Base-by-base conservation (phyloP, 2,113 vertebrate genomes). In the Solenodon paradoxus region DNA sequence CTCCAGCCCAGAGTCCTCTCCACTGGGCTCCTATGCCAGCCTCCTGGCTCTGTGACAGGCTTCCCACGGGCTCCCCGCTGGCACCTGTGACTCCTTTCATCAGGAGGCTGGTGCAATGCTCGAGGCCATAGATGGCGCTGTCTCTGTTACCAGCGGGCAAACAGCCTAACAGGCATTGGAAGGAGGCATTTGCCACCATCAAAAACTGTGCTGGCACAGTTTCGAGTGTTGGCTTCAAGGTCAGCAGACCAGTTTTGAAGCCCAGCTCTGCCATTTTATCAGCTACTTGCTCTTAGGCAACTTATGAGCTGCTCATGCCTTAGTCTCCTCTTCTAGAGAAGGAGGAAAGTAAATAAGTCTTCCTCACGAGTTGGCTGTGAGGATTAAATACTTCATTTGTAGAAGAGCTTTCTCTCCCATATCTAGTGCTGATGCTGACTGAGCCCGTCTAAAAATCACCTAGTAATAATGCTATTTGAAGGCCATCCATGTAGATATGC, bases 171-270 rank as follows among this genome's bases (percentile, higher is more conserved):
- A 16, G 40, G 24, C 0, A 1, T 20, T 2, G 24, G 40, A 15
- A 11, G 9, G 42, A 20, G 1, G 6, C 63, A n/a, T 19, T n/a
- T 0, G 0, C n/a, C 28, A 13, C 55, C 57, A 8, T 2, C 16
- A n/a, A 32, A 20, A 35, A 38, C 7, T 0, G 0, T 13, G 12
- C 47, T 38, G 1, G 38, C 12, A 19, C 32, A 2, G 5, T 19
- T 38, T 7, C 15, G 22, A 49, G 63, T 20, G 8, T 8, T 0
- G 0, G 59, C 7, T 9, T 20, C 15, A 17, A 66, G 15, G 71
- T 30, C n/a, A 26, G 2, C 42, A 90, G 77, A 53, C 11, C 12
- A 0, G 17, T 22, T 61, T 24, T 15, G 19, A 90, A 84, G 81
- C 20, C 66, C 40, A 47, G 30, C 17, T 82, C 38, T 79, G 38